phyloP scores from a whole-genome alignment of 2,888 invertebrate genomes.

The Cetonia aurata region DNA sequence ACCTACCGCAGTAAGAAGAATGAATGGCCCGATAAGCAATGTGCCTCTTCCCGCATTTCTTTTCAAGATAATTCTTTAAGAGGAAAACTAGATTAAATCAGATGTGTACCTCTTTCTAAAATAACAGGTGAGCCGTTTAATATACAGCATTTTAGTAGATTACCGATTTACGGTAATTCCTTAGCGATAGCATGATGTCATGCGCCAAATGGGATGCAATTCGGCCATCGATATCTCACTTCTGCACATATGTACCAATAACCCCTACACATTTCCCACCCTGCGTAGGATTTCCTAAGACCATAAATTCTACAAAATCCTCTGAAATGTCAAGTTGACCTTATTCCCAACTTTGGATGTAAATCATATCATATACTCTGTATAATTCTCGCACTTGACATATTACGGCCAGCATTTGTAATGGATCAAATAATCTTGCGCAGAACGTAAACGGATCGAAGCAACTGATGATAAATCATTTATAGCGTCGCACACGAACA shows the following conservation, averaged over 20 bases:
- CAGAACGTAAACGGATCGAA: slow-evolving; percentile 24
- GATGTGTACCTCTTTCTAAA: too few relatives aligned
- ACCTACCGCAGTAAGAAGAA: too few relatives aligned
- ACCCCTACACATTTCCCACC: slow-evolving; percentile 30
- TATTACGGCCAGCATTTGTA: slow-evolving; percentile 48
- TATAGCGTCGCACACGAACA: slow-evolving; percentile 19
- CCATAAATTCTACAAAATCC: slow-evolving; percentile 54
- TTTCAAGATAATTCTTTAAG: too few relatives aligned
- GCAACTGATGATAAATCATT: slow-evolving; percentile 36
- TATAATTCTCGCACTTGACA: slow-evolving; percentile 49
- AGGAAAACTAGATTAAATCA: too few relatives aligned
- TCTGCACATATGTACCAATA: too few relatives aligned
- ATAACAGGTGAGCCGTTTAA: too few relatives aligned
- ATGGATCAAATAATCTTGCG: slow-evolving; percentile 45
- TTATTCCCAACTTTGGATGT: slow-evolving; percentile 50
- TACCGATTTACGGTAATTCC: too few relatives aligned
- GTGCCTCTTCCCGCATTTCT: too few relatives aligned
- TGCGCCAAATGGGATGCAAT: too few relatives aligned
- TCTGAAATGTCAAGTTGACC: slow-evolving; percentile 54
- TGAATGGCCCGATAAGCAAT: too few relatives aligned
- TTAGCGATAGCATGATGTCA: too few relatives aligned
- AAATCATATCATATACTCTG: slow-evolving; percentile 51
- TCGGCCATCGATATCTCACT: background rate
- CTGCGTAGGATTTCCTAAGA: slow-evolving; percentile 23
- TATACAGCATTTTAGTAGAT: too few relatives aligned